phyloP scores from a whole-genome alignment of 2,888 invertebrate genomes.

The Dorcus parallelipipedus region DNA sequence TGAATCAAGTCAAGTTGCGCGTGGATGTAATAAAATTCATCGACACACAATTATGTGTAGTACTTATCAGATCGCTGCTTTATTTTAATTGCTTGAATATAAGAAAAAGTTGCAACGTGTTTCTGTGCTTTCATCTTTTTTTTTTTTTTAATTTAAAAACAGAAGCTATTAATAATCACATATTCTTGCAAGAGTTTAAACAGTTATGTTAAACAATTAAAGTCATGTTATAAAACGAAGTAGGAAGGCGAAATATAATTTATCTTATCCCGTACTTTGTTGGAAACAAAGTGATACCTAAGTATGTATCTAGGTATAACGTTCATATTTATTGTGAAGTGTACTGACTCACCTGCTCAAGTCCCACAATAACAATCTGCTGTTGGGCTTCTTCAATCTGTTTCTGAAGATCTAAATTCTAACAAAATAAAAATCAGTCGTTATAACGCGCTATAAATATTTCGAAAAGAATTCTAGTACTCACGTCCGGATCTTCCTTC shows the following conservation, averaged over 20 bases:
- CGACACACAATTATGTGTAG: no score
- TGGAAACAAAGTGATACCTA: background rate
- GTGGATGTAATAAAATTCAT: slow-evolving; percentile 6
- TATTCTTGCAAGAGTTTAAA: no score
- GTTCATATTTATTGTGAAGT: background rate
- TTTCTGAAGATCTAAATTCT: slow-evolving; percentile 41
- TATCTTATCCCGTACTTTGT: background rate
- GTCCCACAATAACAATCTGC: slow-evolving; percentile 42
- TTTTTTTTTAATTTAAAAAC: no score
- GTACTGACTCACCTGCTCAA: slow-evolving; percentile 42
- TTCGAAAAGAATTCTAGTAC: slow-evolving; percentile 20
- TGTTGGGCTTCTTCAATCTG: slow-evolving; percentile 42
- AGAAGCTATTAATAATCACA: no score
- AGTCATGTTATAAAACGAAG: background rate
- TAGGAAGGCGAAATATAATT: background rate
- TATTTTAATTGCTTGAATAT: no score
- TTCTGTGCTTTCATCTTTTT: no score
- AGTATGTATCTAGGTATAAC: background rate
- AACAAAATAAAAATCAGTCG: slow-evolving; percentile 12
- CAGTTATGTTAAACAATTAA: background rate
- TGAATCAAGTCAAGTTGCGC: slow-evolving; percentile 29
- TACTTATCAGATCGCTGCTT: no score
- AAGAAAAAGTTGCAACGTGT: no score
- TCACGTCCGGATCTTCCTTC: slow-evolving; percentile 40
- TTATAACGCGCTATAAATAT: slow-evolving; percentile 3